Evolutionary conservation across 2,797 vertebrate genomes (phyloP).

Genomic region (Anas capensis): DNA sequence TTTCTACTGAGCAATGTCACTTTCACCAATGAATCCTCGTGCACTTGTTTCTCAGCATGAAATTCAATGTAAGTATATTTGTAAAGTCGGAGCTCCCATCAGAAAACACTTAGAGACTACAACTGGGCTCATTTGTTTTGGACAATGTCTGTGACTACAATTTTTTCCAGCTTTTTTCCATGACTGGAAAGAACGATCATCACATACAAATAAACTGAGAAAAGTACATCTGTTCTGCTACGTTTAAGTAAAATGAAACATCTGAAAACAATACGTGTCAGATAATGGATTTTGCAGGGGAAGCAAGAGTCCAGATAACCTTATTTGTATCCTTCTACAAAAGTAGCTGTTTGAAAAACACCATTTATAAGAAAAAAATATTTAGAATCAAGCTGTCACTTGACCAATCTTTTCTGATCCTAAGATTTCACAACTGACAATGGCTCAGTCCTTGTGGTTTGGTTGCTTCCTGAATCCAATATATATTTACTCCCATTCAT

Average conservation of each 20-base stretch:
- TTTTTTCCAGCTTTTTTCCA: neutral
- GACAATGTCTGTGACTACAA: neutral
- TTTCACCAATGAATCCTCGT: neutral
- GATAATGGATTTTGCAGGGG: neutral
- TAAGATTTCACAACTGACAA: neutral
- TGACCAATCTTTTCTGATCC: neutral
- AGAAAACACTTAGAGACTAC: neutral
- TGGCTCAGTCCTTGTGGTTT: neutral
- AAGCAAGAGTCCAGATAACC: neutral
- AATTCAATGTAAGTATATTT: neutral
- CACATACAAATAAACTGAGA: neutral
- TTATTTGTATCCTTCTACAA: neutral
- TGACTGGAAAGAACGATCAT: neutral
- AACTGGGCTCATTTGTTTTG: neutral
- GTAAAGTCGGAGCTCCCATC: neutral
- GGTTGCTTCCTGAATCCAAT: neutral
- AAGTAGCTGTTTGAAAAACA: neutral
- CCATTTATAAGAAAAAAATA: neutral
- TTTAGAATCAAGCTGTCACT: neutral
- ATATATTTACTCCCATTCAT: neutral
- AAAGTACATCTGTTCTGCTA: neutral
- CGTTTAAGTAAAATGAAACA: neutral
- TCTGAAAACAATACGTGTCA: neutral
- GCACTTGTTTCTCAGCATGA: neutral
- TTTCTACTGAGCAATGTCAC: neutral